phyloP scores from a whole-genome alignment of 2,113 vertebrate species.

The Pseudopodoces humilis region DNA sequence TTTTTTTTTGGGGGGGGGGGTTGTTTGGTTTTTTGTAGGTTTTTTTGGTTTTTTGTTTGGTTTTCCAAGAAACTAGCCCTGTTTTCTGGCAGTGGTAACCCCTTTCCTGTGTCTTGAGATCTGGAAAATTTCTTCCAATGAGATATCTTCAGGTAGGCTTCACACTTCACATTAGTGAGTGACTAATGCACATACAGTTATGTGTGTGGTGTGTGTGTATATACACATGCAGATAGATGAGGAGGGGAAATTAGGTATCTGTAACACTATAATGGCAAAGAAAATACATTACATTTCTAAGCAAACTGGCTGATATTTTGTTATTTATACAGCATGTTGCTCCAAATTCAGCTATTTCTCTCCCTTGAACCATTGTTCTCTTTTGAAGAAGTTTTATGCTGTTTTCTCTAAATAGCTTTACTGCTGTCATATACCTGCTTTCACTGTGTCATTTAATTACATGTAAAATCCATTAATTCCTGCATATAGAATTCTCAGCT shows the following conservation, averaged over 20 bases:
- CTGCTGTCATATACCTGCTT: neutral
- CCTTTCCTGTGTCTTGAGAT: neutral
- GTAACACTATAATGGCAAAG: neutral
- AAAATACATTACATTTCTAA: neutral
- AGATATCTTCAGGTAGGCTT: neutral
- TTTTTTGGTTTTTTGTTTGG: too few relatives aligned
- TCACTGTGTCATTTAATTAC: neutral
- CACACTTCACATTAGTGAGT: neutral
- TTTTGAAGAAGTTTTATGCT: neutral
- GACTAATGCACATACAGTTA: neutral
- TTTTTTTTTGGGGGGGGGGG: neutral
- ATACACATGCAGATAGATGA: neutral
- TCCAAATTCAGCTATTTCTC: neutral
- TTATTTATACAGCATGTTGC: neutral
- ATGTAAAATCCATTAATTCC: neutral
- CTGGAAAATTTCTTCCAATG: neutral
- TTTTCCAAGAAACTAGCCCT: neutral
- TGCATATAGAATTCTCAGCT: neutral
- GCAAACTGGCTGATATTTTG: neutral
- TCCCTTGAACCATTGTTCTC: neutral
- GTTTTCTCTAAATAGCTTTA: neutral
- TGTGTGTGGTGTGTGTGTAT: rapidly evolving
- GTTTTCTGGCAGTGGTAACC: neutral
- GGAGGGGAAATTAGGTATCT: neutral
- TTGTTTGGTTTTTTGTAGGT: too few relatives aligned